phyloP scores from a whole-genome alignment of 53 echinoderm and acorn worm species.

The Paracentrotus lividus region DNA sequence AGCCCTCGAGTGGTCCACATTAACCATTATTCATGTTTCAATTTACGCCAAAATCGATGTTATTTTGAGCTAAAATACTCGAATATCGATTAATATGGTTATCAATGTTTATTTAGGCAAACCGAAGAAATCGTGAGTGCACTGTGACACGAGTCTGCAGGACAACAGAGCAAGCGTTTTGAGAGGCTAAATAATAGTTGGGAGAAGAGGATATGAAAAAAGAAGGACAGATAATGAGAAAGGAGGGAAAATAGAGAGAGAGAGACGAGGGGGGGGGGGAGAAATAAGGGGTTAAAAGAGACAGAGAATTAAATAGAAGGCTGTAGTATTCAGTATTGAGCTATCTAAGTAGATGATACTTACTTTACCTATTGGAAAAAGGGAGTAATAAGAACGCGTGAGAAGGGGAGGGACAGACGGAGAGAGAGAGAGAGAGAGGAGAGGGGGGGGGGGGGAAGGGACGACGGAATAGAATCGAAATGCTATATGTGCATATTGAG shows the following conservation, averaged over 20 bases:
- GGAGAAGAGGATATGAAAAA: not conserved
- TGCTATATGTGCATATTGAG: no score
- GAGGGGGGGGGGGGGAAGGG: not conserved
- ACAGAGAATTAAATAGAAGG: no score
- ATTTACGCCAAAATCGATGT: conserved; percentile 11
- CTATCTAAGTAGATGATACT: no score
- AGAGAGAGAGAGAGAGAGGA: not conserved
- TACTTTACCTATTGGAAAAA: no score
- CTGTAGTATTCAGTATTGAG: no score
- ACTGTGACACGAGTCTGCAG: not conserved
- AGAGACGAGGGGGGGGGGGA: not conserved
- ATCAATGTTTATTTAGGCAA: no score
- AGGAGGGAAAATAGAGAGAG: not conserved
- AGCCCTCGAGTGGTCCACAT: not conserved
- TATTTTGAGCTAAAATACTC: not conserved
- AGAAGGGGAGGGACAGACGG: not conserved
- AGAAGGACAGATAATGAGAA: not conserved
- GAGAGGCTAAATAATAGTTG: not conserved
- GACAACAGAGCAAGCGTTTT: not conserved
- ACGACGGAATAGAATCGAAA: not conserved
- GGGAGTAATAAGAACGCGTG: not conserved
- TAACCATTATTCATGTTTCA: conserved; percentile 2
- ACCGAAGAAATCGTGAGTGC: no score
- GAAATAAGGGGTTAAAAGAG: no score
- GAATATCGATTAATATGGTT: not conserved